Evolutionary conservation across 2,888 invertebrate genomes (phyloP).

Genomic region (Lasioglossum oenotherae): DNA sequence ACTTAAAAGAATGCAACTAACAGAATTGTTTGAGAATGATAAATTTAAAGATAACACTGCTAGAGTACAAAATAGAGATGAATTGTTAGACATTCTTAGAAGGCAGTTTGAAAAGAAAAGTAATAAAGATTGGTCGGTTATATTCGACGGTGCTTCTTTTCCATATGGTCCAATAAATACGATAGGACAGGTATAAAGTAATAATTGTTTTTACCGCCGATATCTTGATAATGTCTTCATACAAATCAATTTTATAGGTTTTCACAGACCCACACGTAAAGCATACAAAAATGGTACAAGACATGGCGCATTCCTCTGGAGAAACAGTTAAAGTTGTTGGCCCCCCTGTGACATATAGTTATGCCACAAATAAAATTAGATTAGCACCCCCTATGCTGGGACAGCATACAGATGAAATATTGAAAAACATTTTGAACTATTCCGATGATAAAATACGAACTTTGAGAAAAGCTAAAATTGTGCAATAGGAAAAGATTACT

Average conservation of each 20-base stretch:
- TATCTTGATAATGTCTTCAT: constrained; percentile 31
- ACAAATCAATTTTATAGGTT: constrained; percentile 85
- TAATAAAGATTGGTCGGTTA: constrained; percentile 90
- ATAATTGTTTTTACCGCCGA: constrained; percentile 5
- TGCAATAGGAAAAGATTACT: constrained; percentile 80
- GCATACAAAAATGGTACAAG: constrained; percentile 90
- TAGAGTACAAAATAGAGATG: constrained; percentile 91
- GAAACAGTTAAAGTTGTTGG: constrained; percentile 92
- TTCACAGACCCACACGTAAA: constrained; percentile 95
- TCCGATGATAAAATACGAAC: constrained; percentile 86
- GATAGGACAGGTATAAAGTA: constrained; percentile 87
- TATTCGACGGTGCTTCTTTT: constrained; percentile 91
- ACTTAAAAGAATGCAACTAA: constrained; percentile 87
- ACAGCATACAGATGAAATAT: constrained; percentile 93
- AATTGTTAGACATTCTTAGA: constrained; percentile 88
- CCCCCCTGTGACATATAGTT: constrained; percentile 93
- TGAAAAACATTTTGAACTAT: constrained; percentile 89
- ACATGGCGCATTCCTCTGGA: constrained; percentile 88
- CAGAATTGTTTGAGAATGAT: constrained; percentile 87
- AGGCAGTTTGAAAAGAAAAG: constrained; percentile 87
- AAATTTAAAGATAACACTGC: constrained; percentile 90
- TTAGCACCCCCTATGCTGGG: constrained; percentile 94
- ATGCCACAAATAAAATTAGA: constrained; percentile 89
- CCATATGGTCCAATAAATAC: constrained; percentile 96
- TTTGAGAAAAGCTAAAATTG: constrained; percentile 84